Conservation (phyloP, 2,113 vertebrate species). For the Sardina pilchardus region DNA sequence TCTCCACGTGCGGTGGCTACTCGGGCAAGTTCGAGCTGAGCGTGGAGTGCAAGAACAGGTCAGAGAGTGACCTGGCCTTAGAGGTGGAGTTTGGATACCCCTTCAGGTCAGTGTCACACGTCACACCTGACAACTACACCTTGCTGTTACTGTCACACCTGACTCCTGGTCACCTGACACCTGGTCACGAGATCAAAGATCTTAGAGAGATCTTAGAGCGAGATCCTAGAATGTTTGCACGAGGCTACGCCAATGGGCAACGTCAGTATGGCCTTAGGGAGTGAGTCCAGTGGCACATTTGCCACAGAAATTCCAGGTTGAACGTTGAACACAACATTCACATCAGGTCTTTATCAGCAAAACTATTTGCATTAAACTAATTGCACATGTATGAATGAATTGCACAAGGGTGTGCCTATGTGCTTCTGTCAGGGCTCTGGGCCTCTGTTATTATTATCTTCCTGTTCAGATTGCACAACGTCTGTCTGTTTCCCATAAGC, state of each 20-base stretch:
- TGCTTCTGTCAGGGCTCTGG: not conserved
- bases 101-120: slow-evolving; percentile 75
- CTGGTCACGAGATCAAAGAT: no score
- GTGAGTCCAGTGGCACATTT: not conserved
- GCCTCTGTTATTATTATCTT: not conserved
- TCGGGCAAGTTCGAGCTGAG: slow-evolving; percentile 84
- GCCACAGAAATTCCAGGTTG: not conserved
- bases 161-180: no score
- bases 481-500: not conserved
- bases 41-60: slow-evolving; percentile 85
- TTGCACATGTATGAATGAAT: not conserved
- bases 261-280: not conserved
- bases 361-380: not conserved
- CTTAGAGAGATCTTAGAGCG: no score
- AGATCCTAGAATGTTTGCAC: no score
- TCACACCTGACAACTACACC: not conserved
- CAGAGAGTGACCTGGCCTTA: slow-evolving; percentile 80
- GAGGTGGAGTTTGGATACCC: slow-evolving; percentile 89
- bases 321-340: not conserved
- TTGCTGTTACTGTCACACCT: no score
- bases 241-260: not conserved
- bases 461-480: not conserved
- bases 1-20: slow-evolving; percentile 90
- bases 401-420: not conserved
- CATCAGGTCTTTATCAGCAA: not conserved